Conservation (phyloP, 2,888 invertebrate species). For the Cerastis rubricosa region DNA sequence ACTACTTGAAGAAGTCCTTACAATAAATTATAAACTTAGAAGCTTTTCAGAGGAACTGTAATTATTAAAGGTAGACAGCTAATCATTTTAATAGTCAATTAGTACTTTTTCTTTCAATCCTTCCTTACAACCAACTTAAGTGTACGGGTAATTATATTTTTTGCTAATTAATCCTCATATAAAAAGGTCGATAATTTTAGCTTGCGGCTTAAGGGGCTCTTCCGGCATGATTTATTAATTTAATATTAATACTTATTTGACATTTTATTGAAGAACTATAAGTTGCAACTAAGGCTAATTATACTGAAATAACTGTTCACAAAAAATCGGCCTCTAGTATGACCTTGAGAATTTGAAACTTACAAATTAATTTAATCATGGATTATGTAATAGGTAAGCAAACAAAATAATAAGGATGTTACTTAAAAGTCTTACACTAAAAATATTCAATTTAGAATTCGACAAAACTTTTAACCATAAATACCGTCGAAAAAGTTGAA, state of each 20-base stretch:
- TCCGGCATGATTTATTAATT: constrained; percentile 31
- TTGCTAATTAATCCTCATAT: constrained; percentile 20
- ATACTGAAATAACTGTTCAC: not conserved
- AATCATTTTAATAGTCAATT: constrained; percentile 6
- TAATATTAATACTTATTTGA: not conserved
- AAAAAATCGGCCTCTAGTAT: constrained; percentile 9
- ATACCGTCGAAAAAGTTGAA: not conserved
- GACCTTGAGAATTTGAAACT: not conserved
- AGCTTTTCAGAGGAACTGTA: not conserved
- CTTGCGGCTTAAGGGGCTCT: not conserved
- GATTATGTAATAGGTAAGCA: not conserved
- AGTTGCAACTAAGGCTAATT: not conserved
- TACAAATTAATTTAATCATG: not conserved
- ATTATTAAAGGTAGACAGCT: not conserved
- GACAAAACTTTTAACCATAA: not conserved
- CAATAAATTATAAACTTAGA: not conserved
- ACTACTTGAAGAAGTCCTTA: not conserved
- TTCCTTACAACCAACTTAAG: constrained; percentile 1
- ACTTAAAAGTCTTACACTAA: not conserved
- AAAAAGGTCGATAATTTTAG: constrained; percentile 20
- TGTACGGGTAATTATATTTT: constrained; percentile 18
- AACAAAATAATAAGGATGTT: not conserved
- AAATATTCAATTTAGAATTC: not conserved
- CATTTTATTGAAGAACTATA: not conserved
- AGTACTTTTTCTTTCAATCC: constrained; percentile 15